Evolutionary conservation across 2,797 vertebrate species (phyloP).

Genomic region (Sorex maritimensis): DNA sequence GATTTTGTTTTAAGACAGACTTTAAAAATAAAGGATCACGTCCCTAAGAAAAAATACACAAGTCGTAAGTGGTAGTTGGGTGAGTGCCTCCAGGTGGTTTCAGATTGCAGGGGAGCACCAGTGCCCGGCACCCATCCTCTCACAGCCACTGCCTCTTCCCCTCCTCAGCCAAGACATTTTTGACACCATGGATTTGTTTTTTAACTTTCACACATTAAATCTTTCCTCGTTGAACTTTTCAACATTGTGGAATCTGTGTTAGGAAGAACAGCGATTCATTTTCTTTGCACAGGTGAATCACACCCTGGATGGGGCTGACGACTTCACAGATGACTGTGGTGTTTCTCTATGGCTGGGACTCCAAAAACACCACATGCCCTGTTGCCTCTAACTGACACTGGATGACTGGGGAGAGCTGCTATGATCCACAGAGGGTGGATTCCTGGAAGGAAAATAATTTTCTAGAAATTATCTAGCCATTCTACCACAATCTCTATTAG

Average conservation of each 20-base stretch:
- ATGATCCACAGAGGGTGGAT: not conserved
- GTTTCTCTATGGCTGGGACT: not conserved
- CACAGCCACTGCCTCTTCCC: not conserved
- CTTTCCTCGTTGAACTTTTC: not conserved
- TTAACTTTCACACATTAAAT: slow-evolving; percentile 1
- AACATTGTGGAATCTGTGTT: not conserved
- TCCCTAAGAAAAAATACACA: not conserved
- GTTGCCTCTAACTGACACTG: not conserved
- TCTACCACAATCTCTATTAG: not conserved
- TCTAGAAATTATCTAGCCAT: slow-evolving; percentile 4
- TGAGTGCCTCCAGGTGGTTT: not conserved
- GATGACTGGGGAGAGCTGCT: not conserved
- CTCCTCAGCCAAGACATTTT: not conserved
- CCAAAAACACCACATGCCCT: not conserved
- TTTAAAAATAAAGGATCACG: slow-evolving; percentile 22
- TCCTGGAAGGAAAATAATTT: slow-evolving; percentile 19
- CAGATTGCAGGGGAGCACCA: not conserved
- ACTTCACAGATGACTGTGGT: not conserved
- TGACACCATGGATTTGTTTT: not conserved
- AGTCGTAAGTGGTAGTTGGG: not conserved
- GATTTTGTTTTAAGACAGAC: slow-evolving; percentile 27
- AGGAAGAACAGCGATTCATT: not conserved
- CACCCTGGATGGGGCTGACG: not conserved
- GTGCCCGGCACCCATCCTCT: rapidly evolving
- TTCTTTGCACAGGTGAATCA: not conserved